A percentile compares a stretch with the other conserved stretches of the same genome.
phyloP scores from a whole-genome alignment of 1,140 invertebrate species.

The Pomacea maculata region DNA sequence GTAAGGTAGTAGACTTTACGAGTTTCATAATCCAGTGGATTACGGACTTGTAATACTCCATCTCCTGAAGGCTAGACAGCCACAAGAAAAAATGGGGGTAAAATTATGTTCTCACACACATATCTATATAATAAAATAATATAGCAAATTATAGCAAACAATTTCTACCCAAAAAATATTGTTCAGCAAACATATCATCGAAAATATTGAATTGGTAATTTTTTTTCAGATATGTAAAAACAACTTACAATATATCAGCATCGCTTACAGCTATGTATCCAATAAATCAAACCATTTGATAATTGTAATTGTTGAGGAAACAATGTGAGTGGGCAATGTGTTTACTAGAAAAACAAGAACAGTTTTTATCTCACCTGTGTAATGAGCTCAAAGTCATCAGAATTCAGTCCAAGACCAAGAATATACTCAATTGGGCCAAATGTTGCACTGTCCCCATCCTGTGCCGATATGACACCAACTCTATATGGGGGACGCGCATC shows the following conservation, averaged over 20 bases:
- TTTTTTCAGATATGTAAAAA: too few species aligned
- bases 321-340: too few species aligned
- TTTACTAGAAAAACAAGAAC: too few species aligned
- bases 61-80: background rate
- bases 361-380: too few species aligned
- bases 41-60: background rate
- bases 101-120: background rate
- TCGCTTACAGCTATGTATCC: too few species aligned
- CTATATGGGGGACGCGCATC: conserved; percentile 23
- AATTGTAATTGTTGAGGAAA: too few species aligned
- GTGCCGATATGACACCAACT: conserved; percentile 34
- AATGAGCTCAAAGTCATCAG: conserved; percentile 10
- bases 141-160: too few species aligned
- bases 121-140: background rate
- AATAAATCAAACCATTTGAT: too few species aligned
- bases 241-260: too few species aligned
- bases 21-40: conserved; percentile 40
- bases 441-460: conserved; percentile 40
- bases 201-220: too few species aligned
- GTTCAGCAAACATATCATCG: too few species aligned
- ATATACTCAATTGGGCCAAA: conserved; percentile 35
- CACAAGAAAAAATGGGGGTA: background rate
- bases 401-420: conserved; percentile 20
- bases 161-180: too few species aligned
- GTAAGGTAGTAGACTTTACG: conserved; percentile 32